These are phyloP conservation scores for Pseudomyrmex pallidus DNA, from an alignment of 1,140 invertebrate species.

Conservation along the genomic window DNA sequence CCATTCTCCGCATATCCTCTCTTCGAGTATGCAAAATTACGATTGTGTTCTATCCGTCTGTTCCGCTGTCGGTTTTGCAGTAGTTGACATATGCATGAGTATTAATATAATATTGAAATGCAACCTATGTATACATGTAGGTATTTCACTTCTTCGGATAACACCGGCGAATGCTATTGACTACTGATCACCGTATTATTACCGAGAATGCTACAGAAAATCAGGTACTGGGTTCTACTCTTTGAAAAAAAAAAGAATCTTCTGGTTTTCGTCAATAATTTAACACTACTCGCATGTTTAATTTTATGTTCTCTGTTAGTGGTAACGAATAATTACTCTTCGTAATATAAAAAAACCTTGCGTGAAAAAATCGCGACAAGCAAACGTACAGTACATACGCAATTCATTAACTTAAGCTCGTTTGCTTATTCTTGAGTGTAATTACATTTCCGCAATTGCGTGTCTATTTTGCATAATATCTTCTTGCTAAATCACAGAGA, in stretches of 20 bases:
- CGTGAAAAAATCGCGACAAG: neutral
- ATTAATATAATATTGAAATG: neutral
- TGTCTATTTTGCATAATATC: slow-evolving; percentile 14
- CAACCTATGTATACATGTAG: no score
- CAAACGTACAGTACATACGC: neutral
- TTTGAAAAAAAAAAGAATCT: neutral
- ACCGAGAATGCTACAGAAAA: neutral
- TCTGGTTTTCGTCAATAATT: neutral
- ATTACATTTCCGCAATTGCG: neutral
- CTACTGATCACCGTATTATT: neutral
- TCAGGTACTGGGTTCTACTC: neutral
- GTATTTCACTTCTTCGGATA: no score
- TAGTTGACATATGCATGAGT: neutral
- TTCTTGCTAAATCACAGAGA: neutral
- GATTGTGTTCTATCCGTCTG: neutral
- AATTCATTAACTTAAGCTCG: neutral
- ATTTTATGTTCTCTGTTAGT: no score
- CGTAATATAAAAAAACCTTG: neutral
- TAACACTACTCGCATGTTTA: neutral
- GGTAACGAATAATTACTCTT: slow-evolving; percentile 25
- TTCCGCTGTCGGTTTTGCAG: neutral
- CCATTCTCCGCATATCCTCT: slow-evolving; percentile 11
- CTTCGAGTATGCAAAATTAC: slow-evolving; percentile 19
- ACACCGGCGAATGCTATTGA: neutral
- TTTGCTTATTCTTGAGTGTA: slow-evolving; percentile 5